These are phyloP conservation scores for Heliocidaris tuberculata DNA, from an alignment of 35 echinoderm and acorn worm genomes.

Conservation along the genomic window DNA sequence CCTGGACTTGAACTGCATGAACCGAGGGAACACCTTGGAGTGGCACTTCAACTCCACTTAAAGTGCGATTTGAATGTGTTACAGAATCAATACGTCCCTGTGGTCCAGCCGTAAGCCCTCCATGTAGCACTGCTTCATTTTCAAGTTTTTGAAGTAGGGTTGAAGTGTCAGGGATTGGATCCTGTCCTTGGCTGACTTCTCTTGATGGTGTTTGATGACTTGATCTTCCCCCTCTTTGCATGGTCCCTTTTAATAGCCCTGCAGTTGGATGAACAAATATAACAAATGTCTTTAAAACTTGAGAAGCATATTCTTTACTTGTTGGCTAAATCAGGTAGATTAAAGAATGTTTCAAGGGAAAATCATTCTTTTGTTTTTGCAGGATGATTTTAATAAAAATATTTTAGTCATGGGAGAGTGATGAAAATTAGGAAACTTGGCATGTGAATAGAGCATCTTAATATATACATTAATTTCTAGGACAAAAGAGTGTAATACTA, in stretches of 20 bases:
- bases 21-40: neutral
- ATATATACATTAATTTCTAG: no score
- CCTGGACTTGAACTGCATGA: slow-evolving; percentile 30
- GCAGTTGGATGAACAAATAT: neutral
- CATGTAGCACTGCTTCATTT: slow-evolving; percentile 1
- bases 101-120: neutral
- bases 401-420: no score
- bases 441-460: no score
- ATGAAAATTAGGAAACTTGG: no score
- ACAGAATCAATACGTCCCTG: neutral
- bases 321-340: neutral
- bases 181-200: neutral
- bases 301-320: neutral
- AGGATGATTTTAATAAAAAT: no score
- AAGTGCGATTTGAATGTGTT: neutral
- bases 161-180: neutral
- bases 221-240: slow-evolving; percentile 28
- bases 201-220: neutral
- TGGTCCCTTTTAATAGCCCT: slow-evolving; percentile 28
- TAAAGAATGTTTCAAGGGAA: no score
- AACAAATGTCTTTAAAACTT: neutral
- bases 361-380: no score
- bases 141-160: slow-evolving; percentile 9
- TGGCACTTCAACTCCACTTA: neutral
- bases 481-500: no score